A percentile compares a stretch with the other conserved stretches of the same genome.
These are phyloP conservation scores for Rhyacophila brunnea DNA, from an alignment of 1,140 invertebrate species.

Conservation along the genomic window DNA sequence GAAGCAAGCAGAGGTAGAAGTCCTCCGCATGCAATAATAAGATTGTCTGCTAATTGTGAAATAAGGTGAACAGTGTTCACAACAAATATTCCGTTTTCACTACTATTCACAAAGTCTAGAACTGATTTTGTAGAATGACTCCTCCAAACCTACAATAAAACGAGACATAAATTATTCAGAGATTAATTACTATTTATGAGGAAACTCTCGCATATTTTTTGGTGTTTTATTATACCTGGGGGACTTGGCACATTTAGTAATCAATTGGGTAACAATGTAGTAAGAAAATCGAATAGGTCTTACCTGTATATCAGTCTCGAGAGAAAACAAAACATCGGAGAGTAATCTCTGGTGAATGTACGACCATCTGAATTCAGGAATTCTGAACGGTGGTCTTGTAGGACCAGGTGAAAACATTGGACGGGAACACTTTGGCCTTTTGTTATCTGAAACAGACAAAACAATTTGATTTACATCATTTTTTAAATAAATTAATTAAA, in stretches of 20 bases:
- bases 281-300: slow-evolving; percentile 4
- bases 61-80: slow-evolving; percentile 99
- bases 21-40: slow-evolving; percentile 98
- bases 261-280: neutral
- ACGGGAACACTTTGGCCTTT: slow-evolving; percentile 52
- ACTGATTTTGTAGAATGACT: slow-evolving; percentile 96
- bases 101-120: slow-evolving; percentile 96
- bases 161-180: slow-evolving; percentile 11
- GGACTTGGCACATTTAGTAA: neutral
- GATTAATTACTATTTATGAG: neutral
- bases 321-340: slow-evolving; percentile 93
- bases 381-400: slow-evolving; percentile 93
- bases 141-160: slow-evolving; percentile 57
- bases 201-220: neutral
- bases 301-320: slow-evolving; percentile 97
- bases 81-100: slow-evolving; percentile 98
- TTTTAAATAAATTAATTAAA: no score
- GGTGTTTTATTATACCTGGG: neutral
- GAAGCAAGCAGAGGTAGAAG: slow-evolving; percentile 93
- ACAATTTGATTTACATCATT: no score
- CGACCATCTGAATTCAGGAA: slow-evolving; percentile 99
- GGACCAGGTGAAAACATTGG: slow-evolving; percentile 95
- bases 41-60: slow-evolving; percentile 96
- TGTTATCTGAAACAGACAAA: slow-evolving; percentile 39
- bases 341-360: slow-evolving; percentile 96